Base-by-base conservation (phyloP, 2,113 vertebrate genomes). In the Hipposideros armiger region DNA sequence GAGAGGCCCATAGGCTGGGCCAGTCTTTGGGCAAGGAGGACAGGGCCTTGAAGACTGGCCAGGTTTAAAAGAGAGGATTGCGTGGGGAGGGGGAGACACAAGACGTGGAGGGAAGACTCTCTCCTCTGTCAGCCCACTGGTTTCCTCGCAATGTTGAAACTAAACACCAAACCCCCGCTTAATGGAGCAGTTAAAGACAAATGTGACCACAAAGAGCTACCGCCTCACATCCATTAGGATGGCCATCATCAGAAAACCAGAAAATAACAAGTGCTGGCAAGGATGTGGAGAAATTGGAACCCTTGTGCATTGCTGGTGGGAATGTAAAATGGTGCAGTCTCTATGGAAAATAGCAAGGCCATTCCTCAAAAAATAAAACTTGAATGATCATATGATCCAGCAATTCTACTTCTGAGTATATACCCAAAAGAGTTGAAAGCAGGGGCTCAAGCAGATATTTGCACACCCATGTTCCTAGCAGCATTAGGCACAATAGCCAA, bases 111-210 rank as follows among this genome's bases (percentile, higher is more conserved):
- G 36, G 91, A 47, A 81, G 26, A 80, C 36, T 89, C 47, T 87
- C 42, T 30, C n/a, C 54, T 73, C 11, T 72, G 20, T 83, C 20
- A 42, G n/a, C 36, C 50, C 62, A 24, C 36, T 92, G 73, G 73
- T 72, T 95, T 94, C 81, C 42, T 66, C 28, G 94, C 60, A 42
- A 60, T 0, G n/a, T 52, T 1, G 22, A 89, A 94, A 89, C 42
- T 13, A 30, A 94, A 89, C 83, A 93, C 62, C 32, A 45, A 95
- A 81, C 45, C 22, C 36, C 40, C 22, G 5, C 56, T 66, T 88
- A 85, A 87, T 4, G 30, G 56, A 89, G 60, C 90, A 72, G n/a
- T 89, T 89, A 77, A 77, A 96, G 90, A 82, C 85, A 81, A 87
- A 90, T 45, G 72, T 77, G 91, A 90, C 92, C 80, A 66, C 80